A percentile compares a stretch with the other conserved stretches of the same genome.
Conservation (phyloP, 2,888 invertebrate species). For the Peribatodes rhomboidaria region DNA sequence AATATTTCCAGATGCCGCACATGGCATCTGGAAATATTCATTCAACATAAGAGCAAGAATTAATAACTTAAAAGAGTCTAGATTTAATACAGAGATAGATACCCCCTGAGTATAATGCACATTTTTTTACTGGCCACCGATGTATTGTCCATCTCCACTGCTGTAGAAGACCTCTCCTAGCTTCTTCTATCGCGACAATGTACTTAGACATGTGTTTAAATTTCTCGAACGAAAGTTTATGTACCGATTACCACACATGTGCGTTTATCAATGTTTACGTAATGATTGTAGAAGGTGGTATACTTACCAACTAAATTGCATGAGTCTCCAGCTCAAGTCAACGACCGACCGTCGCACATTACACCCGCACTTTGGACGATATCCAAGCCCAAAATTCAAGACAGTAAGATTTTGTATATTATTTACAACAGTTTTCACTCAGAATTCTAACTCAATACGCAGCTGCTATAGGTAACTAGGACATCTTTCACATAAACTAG, state of each 20-base stretch:
- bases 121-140: too few relatives aligned
- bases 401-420: conserved; percentile 20
- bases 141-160: too few relatives aligned
- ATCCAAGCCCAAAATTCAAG: conserved; percentile 51
- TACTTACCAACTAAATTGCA: conserved; percentile 45
- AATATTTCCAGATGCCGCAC: too few relatives aligned
- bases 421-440: conserved; percentile 30
- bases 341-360: conserved; percentile 54
- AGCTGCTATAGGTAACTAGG: conserved; percentile 13
- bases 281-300: conserved; percentile 19
- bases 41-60: too few relatives aligned
- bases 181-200: too few relatives aligned
- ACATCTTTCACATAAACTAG: conserved; percentile 22
- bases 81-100: too few relatives aligned
- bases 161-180: too few relatives aligned
- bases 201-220: neutral
- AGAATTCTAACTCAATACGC: conserved; percentile 26
- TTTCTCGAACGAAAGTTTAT: conserved; percentile 21
- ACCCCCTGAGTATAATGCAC: too few relatives aligned
- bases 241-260: conserved; percentile 13
- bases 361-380: conserved; percentile 52
- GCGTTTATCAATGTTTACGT: conserved; percentile 30
- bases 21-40: too few relatives aligned
- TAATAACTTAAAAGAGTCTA: too few relatives aligned
- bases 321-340: conserved; percentile 62